Evolutionary conservation across 2,797 vertebrate species (phyloP).

Genomic region (Pangasius djambal): DNA sequence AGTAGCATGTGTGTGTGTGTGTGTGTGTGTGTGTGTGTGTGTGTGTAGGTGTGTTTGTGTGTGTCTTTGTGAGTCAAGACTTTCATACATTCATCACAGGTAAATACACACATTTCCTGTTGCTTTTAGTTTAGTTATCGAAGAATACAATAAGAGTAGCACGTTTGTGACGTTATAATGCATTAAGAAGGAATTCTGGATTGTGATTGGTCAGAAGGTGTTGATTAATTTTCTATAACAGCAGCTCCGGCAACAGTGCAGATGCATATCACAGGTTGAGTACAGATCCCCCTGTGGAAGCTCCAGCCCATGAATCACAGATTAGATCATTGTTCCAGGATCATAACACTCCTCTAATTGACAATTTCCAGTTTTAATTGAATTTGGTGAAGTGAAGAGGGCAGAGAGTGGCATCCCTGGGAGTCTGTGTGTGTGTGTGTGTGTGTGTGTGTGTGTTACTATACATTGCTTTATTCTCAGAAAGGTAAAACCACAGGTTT

Average conservation of each 20-base stretch:
- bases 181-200: not conserved
- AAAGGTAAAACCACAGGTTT: not conserved
- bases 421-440: constrained; percentile 40
- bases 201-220: not conserved
- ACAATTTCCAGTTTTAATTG: constrained; percentile 84
- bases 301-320: constrained; percentile 78
- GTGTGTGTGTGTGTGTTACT: not conserved
- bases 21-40: constrained; percentile 2
- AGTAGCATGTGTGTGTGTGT: constrained; percentile 49
- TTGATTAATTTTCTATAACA: not conserved
- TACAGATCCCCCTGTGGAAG: constrained; percentile 56
- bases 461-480: not conserved
- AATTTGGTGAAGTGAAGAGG: constrained; percentile 80
- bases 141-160: not conserved
- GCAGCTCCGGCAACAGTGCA: not conserved
- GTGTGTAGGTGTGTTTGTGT: not conserved
- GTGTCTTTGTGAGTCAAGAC: not conserved
- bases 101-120: not conserved
- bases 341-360: constrained; percentile 82
- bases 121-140: not conserved
- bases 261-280: not conserved
- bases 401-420: constrained; percentile 69
- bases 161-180: not conserved
- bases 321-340: constrained; percentile 83
- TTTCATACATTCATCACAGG: not conserved